Percentiles rank a stretch among this genome's conserved stretches.
phyloP scores from a whole-genome alignment of 2,797 vertebrate genomes.

The Onychomys torridus region DNA sequence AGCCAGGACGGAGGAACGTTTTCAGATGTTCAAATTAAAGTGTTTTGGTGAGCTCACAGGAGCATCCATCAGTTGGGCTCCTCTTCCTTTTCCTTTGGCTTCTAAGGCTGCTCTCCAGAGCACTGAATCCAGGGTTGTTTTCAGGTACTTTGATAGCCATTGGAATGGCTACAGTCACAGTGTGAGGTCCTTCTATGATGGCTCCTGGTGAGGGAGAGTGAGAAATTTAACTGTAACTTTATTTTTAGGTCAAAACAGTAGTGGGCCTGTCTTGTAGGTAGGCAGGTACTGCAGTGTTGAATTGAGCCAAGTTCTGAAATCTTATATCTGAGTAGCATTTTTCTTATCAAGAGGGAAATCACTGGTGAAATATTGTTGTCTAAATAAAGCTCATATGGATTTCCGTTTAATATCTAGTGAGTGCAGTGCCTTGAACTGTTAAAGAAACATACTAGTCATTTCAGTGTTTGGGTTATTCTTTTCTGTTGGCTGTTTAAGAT shows the following conservation, averaged over 20 bases:
- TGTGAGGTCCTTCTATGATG: not conserved
- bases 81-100: not conserved
- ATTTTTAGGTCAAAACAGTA: not conserved
- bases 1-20: not conserved
- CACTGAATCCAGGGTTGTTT: not conserved
- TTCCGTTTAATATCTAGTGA: not conserved
- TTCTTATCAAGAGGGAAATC: not conserved
- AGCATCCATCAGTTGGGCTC: not conserved
- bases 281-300: not conserved
- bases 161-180: not conserved
- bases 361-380: not conserved
- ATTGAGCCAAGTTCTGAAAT: not conserved
- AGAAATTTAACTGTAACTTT: not conserved
- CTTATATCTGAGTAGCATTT: not conserved
- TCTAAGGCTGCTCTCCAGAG: not conserved
- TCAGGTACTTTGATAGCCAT: not conserved
- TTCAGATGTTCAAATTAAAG: not conserved
- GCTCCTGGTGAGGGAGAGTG: no score
- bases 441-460: not conserved
- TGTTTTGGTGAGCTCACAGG: not conserved
- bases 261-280: not conserved
- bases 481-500: not conserved
- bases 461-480: not conserved
- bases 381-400: not conserved
- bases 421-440: not conserved